Evolutionary conservation across 1,140 invertebrate species (phyloP), one percentile per base, ranked within the genome.

Genomic region (Penaeus vannamei): DNA sequence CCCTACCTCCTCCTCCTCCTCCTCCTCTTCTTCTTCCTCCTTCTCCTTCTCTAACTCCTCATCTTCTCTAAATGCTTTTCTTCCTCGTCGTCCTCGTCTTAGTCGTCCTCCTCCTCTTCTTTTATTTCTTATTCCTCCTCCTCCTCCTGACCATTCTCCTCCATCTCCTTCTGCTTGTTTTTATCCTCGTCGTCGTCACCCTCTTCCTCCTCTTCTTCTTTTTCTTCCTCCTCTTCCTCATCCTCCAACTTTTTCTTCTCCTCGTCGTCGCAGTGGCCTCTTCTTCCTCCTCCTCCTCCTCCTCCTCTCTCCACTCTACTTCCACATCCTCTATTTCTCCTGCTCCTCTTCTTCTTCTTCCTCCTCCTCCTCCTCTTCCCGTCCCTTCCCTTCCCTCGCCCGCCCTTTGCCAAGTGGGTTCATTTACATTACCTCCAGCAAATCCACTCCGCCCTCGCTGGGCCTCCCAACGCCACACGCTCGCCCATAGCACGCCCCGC

Each of bases 271-370:
- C 36, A 1, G 4, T 7, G 0, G 4, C 36, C 3, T 42, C 36
- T 4, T 42, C 36, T 5, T 42, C 36, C 36, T 42, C 36, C 36
- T 42, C 36, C 36, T 42, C 36, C 36, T 42, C 36, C 36, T 42
- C 36, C 36, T 42, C 36, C 36, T 42, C 36, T 7, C 8, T 7
- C 36, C 8, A 2, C 36, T 42, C 36, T 7, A 7, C 36, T 7
- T 42, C 36, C 36, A 7, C 36, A 4, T 42, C 36, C 36, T 2
- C 36, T 42, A 2, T 4, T 42, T 7, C 36, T 42, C 26, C 7
- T 66, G 17, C n/a, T 64, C 26, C 64, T 66, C 83, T 32, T 69
- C 69, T 90, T 90, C 88, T 90, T 90, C 91, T 91, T 90, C 91
- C 91, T 86, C 61, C 32, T 36, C 17, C 23, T 89, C 61, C 83